Evolutionary conservation across 35 echinoderm and acorn worm genomes (phyloP).

Genomic region (Lytechinus pictus): DNA sequence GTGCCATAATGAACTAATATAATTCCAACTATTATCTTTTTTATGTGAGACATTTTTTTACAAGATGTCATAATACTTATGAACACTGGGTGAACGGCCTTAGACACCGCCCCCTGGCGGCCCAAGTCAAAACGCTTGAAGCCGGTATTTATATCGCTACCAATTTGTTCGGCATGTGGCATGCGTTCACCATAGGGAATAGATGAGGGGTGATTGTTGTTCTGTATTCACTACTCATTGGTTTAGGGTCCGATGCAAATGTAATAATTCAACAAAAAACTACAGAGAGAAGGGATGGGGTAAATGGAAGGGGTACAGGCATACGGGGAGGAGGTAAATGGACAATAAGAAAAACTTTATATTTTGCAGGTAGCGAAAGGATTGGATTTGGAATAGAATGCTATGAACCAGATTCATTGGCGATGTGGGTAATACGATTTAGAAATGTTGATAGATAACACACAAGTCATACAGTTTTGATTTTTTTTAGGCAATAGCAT

Average conservation of each 20-base stretch:
- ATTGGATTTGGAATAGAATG: too few relatives aligned
- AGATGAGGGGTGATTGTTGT: slow-evolving; percentile 2
- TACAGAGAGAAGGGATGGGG: neutral
- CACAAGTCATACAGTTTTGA: too few relatives aligned
- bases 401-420: too few relatives aligned
- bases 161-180: slow-evolving; percentile 58
- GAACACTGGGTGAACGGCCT: slow-evolving; percentile 38
- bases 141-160: slow-evolving; percentile 52
- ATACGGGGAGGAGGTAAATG: neutral
- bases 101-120: slow-evolving; percentile 47
- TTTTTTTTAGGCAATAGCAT: too few relatives aligned
- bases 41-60: neutral
- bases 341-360: neutral
- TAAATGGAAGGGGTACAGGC: neutral
- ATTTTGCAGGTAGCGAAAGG: too few relatives aligned
- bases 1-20: too few relatives aligned
- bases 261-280: neutral
- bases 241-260: slow-evolving; percentile 8
- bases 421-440: too few relatives aligned
- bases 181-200: slow-evolving; percentile 21
- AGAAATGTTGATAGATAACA: too few relatives aligned
- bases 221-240: slow-evolving; percentile 39
- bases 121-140: slow-evolving; percentile 9
- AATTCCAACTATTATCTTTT: neutral
- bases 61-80: neutral